A percentile compares a stretch with the other conserved stretches of the same genome.
These are phyloP conservation scores for Trinorchestia longiramus DNA, from an alignment of 1,140 invertebrate genomes.

Conservation along the genomic window DNA sequence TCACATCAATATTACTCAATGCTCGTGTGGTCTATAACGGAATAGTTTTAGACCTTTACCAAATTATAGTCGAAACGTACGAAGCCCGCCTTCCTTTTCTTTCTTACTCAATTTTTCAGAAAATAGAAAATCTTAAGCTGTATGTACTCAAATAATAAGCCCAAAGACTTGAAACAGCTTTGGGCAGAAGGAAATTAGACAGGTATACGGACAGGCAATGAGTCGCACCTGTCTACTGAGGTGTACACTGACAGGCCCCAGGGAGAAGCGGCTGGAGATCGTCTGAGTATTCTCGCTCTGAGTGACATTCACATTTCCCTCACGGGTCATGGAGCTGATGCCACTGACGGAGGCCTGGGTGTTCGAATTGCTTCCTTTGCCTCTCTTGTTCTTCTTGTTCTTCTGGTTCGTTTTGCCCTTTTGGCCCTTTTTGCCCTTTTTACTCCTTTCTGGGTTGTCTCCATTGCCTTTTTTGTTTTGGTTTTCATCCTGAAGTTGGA, in stretches of 20 bases:
- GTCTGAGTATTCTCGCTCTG: not conserved
- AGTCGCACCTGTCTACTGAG: not conserved
- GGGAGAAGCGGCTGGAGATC: conserved; percentile 11
- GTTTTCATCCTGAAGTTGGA: not conserved
- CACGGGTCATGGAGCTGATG: not conserved
- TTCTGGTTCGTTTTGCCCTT: not conserved
- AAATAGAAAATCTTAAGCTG: too few relatives aligned
- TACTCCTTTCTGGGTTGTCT: not conserved
- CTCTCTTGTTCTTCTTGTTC: not conserved
- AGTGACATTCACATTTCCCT: not conserved
- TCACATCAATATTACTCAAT: too few relatives aligned
- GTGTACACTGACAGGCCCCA: not conserved
- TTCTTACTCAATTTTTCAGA: too few relatives aligned
- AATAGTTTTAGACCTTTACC: too few relatives aligned
- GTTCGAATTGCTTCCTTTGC: not conserved
- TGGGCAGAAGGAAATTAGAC: not conserved
- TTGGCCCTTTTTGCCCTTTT: not conserved
- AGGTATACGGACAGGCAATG: not conserved
- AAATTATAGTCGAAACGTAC: too few relatives aligned
- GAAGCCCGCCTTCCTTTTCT: too few relatives aligned
- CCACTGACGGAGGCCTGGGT: conserved; percentile 20
- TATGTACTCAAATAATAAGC: too few relatives aligned
- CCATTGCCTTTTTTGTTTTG: not conserved
- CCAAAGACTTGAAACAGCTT: not conserved
- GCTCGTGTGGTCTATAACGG: too few relatives aligned